These are phyloP conservation scores for Orthonychiurus folsomi DNA, from an alignment of 2,888 invertebrate genomes.

Conservation along the genomic window DNA sequence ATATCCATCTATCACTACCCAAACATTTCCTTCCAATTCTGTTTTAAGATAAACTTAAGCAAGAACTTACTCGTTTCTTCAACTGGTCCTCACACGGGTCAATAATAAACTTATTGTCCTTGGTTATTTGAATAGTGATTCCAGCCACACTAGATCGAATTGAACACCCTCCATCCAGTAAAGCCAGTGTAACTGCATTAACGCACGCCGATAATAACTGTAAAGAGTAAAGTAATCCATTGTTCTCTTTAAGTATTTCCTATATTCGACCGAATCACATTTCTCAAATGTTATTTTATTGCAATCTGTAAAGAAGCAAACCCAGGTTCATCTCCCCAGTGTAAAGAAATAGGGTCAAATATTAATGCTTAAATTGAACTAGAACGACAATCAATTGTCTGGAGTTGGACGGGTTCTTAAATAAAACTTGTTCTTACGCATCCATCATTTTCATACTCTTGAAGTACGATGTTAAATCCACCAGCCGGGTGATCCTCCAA, in stretches of 20 bases:
- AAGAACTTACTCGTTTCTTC: conserved; percentile 19
- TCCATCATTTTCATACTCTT: conserved; percentile 36
- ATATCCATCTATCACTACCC: no score
- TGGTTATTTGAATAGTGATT: conserved; percentile 21
- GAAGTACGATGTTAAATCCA: conserved; percentile 35
- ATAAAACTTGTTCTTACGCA: conserved; percentile 31
- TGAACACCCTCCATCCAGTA: conserved; percentile 31
- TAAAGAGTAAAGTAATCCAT: no score
- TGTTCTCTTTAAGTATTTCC: no score
- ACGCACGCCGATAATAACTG: conserved; percentile 22
- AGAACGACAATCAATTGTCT: no score
- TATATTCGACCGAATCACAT: no score
- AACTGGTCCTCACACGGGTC: conserved; percentile 29
- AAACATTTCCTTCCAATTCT: no score
- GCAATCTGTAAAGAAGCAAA: not conserved
- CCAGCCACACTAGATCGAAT: conserved; percentile 26
- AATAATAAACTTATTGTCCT: conserved; percentile 21
- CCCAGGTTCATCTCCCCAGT: not conserved
- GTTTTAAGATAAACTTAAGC: no score
- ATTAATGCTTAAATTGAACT: conserved; percentile 2
- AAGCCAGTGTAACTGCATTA: conserved; percentile 26
- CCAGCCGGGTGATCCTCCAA: conserved; percentile 29
- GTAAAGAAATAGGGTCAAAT: not conserved
- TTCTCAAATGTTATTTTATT: no score
- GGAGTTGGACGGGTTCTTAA: no score